Base-by-base conservation (phyloP, 2,797 vertebrate genomes). In the Rhynchotus rufescens region DNA sequence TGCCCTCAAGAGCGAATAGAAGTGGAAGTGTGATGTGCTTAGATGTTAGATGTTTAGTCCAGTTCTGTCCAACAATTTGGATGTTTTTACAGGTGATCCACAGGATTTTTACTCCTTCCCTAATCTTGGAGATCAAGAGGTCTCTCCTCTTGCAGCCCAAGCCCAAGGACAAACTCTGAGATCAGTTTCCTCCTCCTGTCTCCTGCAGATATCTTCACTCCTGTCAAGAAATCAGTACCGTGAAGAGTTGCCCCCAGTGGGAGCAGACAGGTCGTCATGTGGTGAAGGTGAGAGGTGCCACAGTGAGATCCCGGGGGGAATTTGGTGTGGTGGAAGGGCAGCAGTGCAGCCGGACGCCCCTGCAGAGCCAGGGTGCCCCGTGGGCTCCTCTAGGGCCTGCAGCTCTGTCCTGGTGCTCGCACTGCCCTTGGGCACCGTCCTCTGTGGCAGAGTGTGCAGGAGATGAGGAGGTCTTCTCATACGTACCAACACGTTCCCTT, bases 291-390 rank as follows among this genome's bases (percentile, higher is more conserved):
- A 26, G 38, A 8, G 34, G 2, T 62, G 10, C 3, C 72, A 30
- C 28, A 5, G 19, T 13, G 21, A 56, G 52, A 9, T 21, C 11
- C 21, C 20, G 65, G 21, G 20, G 26, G 28, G 26, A 40, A 13
- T 32, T 13, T 45, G 80, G 10, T 17, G 38, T 5, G 54, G 72
- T 12, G n/a, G 42, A 16, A 5, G 47, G 34, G 44, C 26, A 79
- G 44, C 44, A 9, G 7, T 19, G 20, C 8, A 7, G 26, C 19
- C 7, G 1, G 8, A 26, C 16, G 1, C 0, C 28, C 9, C 3
- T 59, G 28, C 47, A 15, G 0, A 3, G 5, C 22, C 49, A 9
- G 60, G 38, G 20, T 34, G 36, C 36, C 8, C 0, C 0, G 8
- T 22, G 49, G 6, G 1, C 12, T 38, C 38, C 22, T 4, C 36